Conservation (phyloP, 2,888 invertebrate species). For the Neuroscelio doddi region DNA sequence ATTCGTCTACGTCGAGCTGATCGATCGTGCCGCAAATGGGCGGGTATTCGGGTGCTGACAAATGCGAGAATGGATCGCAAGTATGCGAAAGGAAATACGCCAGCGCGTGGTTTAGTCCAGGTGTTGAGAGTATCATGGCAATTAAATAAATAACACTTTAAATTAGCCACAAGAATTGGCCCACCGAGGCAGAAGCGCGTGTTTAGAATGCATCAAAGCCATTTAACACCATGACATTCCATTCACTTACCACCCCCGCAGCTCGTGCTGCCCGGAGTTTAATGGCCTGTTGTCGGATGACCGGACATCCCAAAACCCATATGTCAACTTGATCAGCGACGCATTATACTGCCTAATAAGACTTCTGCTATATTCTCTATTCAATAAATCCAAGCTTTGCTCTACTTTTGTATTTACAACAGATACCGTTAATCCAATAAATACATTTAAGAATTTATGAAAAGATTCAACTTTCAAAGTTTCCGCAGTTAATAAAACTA, state of each 20-base stretch:
- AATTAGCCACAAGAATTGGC: slow-evolving; percentile 64
- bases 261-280: slow-evolving; percentile 24
- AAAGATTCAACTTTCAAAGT: no score
- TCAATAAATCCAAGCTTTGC: slow-evolving; percentile 1
- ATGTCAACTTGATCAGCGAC: slow-evolving; percentile 51
- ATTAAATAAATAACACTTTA: slow-evolving; percentile 64
- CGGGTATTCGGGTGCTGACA: slow-evolving; percentile 16
- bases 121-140: slow-evolving; percentile 54
- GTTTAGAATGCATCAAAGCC: slow-evolving; percentile 56
- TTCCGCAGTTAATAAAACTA: no score
- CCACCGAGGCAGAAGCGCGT: slow-evolving; percentile 44
- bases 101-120: slow-evolving; percentile 50
- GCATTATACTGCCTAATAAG: slow-evolving; percentile 37
- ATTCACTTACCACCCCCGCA: slow-evolving; percentile 64
- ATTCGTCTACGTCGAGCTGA: slow-evolving; percentile 40
- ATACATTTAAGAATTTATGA: no score
- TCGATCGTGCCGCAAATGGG: slow-evolving; percentile 41
- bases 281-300: slow-evolving; percentile 39
- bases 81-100: slow-evolving; percentile 10
- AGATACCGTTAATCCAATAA: no score
- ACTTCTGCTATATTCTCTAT: slow-evolving; percentile 18
- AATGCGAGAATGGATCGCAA: slow-evolving; percentile 33
- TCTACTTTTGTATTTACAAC: not conserved
- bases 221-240: slow-evolving; percentile 62
- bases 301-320: slow-evolving; percentile 56